Conservation (phyloP, 2,797 vertebrate genomes). For the Arrhamphus sclerolepis region DNA sequence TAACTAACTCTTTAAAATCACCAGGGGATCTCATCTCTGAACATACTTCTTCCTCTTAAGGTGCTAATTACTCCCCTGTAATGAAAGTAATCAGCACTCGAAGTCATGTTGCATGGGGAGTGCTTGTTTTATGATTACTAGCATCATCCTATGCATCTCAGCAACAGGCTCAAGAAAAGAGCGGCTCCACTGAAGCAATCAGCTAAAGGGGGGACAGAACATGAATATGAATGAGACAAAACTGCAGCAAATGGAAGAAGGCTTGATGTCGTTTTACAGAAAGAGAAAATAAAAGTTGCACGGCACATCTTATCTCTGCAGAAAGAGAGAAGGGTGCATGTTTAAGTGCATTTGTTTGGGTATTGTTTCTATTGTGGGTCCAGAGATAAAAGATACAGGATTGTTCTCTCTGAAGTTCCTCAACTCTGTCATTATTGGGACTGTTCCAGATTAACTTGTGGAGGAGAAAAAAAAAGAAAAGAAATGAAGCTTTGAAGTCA, state of each 20-base stretch:
- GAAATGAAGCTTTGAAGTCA: conserved; percentile 7
- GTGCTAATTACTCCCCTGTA: conserved; percentile 68
- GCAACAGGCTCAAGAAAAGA: conserved; percentile 59
- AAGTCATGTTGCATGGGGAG: conserved; percentile 47
- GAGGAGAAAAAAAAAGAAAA: neutral
- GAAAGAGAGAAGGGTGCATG: neutral
- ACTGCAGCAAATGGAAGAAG: conserved; percentile 5
- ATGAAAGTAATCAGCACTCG: conserved; percentile 70
- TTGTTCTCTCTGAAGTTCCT: neutral
- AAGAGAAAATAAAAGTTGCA: neutral
- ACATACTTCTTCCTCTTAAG: conserved; percentile 55
- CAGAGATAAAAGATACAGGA: neutral
- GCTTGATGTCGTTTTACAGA: conserved; percentile 2
- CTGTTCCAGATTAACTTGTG: conserved; percentile 1
- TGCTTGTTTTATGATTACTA: conserved; percentile 59
- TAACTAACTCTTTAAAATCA: conserved; percentile 56
- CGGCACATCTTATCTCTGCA: neutral
- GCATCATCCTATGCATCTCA: conserved; percentile 53
- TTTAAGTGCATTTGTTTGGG: neutral
- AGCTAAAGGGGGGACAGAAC: conserved; percentile 37
- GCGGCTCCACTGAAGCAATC: conserved; percentile 48
- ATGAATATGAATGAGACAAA: conserved; percentile 54
- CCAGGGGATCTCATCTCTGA: conserved; percentile 48
- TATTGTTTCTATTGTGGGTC: neutral
- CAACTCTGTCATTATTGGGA: neutral